Evolutionary conservation across 2,888 invertebrate genomes (phyloP).

Genomic region (Phania funesta): DNA sequence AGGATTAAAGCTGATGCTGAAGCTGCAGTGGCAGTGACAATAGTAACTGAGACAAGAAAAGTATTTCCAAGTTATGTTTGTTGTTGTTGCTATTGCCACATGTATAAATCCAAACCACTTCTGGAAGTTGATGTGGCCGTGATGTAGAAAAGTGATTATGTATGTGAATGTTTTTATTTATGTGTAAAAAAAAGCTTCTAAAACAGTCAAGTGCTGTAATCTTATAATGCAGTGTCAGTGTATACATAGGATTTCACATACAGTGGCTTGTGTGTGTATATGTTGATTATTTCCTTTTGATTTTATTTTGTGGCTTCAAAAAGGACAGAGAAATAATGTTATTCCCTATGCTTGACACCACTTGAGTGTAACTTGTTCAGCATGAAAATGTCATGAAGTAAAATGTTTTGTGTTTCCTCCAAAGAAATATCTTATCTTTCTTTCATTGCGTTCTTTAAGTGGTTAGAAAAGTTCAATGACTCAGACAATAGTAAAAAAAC

Average conservation of each 20-base stretch:
- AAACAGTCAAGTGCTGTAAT: slow-evolving; percentile 58
- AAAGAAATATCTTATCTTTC: slow-evolving; percentile 10
- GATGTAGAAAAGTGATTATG: not conserved
- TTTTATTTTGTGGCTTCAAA: slow-evolving; percentile 34
- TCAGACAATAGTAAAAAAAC: not conserved
- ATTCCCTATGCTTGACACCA: slow-evolving; percentile 53
- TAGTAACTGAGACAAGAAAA: slow-evolving; percentile 25
- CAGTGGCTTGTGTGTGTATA: not conserved
- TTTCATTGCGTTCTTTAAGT: slow-evolving; percentile 2
- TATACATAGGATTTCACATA: slow-evolving; percentile 36
- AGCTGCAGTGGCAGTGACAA: slow-evolving; percentile 8
- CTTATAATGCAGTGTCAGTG: slow-evolving; percentile 47
- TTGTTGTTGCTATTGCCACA: not conserved
- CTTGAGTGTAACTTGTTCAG: slow-evolving; percentile 22
- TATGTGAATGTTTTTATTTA: not conserved
- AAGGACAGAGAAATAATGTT: slow-evolving; percentile 45
- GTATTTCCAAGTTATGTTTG: not conserved
- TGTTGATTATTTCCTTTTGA: not conserved
- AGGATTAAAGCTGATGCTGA: slow-evolving; percentile 21
- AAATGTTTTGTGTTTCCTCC: slow-evolving; percentile 19
- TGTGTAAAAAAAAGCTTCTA: slow-evolving; percentile 14
- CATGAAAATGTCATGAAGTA: slow-evolving; percentile 42
- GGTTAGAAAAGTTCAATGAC: slow-evolving; percentile 40
- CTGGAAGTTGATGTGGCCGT: not conserved
- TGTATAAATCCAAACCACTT: slow-evolving; percentile 19